Evolutionary conservation across 1,140 invertebrate genomes (phyloP), one percentile per base, ranked within the genome.

Genomic region (Daktulosphaira vitifoliae): DNA sequence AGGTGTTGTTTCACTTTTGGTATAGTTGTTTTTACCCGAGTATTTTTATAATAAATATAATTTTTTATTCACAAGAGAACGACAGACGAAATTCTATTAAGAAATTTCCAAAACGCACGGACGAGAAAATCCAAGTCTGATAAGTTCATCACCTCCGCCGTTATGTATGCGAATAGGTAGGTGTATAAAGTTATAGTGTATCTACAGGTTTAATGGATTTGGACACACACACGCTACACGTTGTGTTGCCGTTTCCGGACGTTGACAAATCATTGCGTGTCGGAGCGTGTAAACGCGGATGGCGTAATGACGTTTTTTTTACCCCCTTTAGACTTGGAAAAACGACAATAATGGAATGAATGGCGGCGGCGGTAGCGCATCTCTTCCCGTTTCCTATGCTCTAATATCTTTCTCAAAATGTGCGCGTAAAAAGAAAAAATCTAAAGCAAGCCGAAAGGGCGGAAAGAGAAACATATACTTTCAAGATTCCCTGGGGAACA

Each of bases 211-310:
- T 62, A 62, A 62, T 62, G 56, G 56, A 62, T 48, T 48, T 48
- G 56, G 56, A 62, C 56, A 62, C n/a, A 23, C 20, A 33, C 29
- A 33, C 54, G n/a, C 20, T 9, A 2, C 37, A 13, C 39, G 39
- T 48, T 22, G 44, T 62, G 16, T 29, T 46, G 9, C n/a, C 42
- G 25, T 16, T 62, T 62, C 42, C 56, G 56, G 56, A 62, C 54
- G 54, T 59, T 59, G 54, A 59, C 56, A 62, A 62, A 62, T 62
- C 56, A 62, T 62, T 62, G 56, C 42, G 54, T 59, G 54, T 59
- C 54, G 54, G 54, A 46, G 42, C 56, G 39, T 46, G 56, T 48
- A 62, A 62, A 62, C 56, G 56, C 46, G 29, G 16, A 62, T 46
- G 42, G 42, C 56, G 56, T 62, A 62, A 48, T 33, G 56, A 39